phyloP scores from a whole-genome alignment of 2,113 vertebrate genomes.

The Galemys pyrenaicus region DNA sequence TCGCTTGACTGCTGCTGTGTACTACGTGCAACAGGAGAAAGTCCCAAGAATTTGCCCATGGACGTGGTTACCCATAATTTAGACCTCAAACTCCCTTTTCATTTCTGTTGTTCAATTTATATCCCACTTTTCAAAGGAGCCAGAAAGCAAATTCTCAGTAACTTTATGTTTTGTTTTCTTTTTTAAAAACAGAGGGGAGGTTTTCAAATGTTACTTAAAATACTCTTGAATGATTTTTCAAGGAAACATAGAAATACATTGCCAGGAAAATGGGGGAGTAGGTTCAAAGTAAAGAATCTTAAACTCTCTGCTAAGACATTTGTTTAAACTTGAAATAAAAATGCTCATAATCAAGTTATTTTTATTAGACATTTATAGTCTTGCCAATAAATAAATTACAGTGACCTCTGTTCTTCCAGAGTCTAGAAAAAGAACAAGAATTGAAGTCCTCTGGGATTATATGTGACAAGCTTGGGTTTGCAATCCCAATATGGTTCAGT shows the following conservation, averaged over 20 bases:
- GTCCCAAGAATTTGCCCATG: neutral
- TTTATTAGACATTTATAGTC: constrained; percentile 62
- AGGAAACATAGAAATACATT: constrained; percentile 32
- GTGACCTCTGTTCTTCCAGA: constrained; percentile 12
- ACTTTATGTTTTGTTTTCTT: neutral
- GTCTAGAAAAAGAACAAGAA: constrained; percentile 45
- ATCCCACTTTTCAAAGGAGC: constrained; percentile 4
- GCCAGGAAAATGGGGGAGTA: constrained; percentile 55
- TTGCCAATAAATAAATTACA: constrained; percentile 45
- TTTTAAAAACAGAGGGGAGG: constrained; percentile 23
- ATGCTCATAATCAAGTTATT: constrained; percentile 56
- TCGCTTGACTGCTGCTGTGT: neutral
- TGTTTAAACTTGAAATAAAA: constrained; percentile 67
- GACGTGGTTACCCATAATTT: neutral
- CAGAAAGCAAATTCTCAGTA: constrained; percentile 29
- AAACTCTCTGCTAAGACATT: constrained; percentile 42
- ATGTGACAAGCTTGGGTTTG: neutral
- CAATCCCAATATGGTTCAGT: neutral
- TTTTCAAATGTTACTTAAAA: constrained; percentile 65
- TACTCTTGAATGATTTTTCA: constrained; percentile 58
- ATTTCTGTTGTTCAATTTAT: constrained; percentile 32
- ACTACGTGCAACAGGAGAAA: rapidly evolving
- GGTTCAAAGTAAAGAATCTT: constrained; percentile 55
- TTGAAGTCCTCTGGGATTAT: neutral
- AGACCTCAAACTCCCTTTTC: neutral